phyloP scores from a whole-genome alignment of 2,888 invertebrate species.

The Apodemia duryi region DNA sequence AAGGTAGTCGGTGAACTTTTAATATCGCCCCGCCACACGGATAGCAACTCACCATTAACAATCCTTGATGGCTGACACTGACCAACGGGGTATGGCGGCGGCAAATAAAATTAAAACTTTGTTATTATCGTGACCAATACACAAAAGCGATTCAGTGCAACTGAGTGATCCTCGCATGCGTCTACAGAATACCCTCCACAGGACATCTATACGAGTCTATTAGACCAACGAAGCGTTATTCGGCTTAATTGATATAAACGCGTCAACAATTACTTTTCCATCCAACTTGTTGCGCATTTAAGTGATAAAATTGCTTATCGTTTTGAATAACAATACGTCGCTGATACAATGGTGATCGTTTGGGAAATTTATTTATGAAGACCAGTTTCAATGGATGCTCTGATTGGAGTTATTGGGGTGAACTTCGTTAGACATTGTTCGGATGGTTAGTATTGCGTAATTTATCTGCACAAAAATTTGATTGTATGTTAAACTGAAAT shows the following conservation, averaged over 20 bases:
- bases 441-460: neutral
- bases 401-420: neutral
- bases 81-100: no score
- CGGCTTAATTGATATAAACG: neutral
- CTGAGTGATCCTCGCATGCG: no score
- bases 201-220: neutral
- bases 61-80: no score
- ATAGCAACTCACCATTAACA: no score
- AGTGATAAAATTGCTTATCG: conserved; percentile 6
- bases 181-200: neutral
- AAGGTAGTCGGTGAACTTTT: no score
- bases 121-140: no score
- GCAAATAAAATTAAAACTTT: no score
- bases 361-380: neutral
- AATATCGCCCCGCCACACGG: no score
- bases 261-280: neutral
- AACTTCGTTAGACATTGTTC: neutral
- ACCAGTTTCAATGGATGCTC: neutral
- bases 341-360: conserved; percentile 9
- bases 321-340: neutral
- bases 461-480: no score
- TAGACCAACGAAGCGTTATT: conserved; percentile 1
- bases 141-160: no score
- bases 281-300: conserved; percentile 1
- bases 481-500: no score